Base-by-base conservation (phyloP, 2,888 invertebrate species). In the Bellardia bayeri region DNA sequence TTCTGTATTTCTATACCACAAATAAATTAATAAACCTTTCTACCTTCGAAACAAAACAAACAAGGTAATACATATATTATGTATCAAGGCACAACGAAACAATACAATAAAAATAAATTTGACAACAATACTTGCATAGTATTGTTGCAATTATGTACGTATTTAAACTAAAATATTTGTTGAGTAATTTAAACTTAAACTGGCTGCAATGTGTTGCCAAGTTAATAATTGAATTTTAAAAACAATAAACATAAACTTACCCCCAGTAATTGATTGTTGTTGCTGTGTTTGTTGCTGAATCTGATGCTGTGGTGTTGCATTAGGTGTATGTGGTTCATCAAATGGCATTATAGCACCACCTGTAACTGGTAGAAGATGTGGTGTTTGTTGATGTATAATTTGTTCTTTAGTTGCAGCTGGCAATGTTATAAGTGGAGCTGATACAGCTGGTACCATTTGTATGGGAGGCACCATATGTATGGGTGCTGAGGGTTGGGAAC, bases 281-380 rank as follows among this genome's bases (percentile, higher is more conserved):
- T 64, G 78, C 33, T 78, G 75, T 37, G 13, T 69, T 76, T 82
- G 88, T 64, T 82, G 82, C 13, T 82, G 87, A 37, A 82, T 75
- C n/a, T 79, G 88, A 66, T 69, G 63, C n/a, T 75, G 80, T 58
- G 86, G 45, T 63, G 85, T 81, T 68, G 82, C 33, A 74, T 75
- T 81, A 58, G 85, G 23, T 69, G 86, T 23, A 72, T 86, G 30
- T 58, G 72, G 37, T 56, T 61, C 74, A 37, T 89, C 90, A 42
- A 89, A 79, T 66, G 86, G 72, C 63, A 89, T 87, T 69, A 89
- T 72, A 49, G 82, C 63, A 64, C 23, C 23, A 56, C 63, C 81
- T 42, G 68, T 14, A 63, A 81, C 81, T 89, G 91, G 89, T 84
- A 92, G 89, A 66, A 91, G 89, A 83, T 91, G 91, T 6, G 90